A percentile compares a stretch with the other conserved stretches of the same genome.
phyloP scores from a whole-genome alignment of 2,113 vertebrate species.

The Poecilia latipinna region DNA sequence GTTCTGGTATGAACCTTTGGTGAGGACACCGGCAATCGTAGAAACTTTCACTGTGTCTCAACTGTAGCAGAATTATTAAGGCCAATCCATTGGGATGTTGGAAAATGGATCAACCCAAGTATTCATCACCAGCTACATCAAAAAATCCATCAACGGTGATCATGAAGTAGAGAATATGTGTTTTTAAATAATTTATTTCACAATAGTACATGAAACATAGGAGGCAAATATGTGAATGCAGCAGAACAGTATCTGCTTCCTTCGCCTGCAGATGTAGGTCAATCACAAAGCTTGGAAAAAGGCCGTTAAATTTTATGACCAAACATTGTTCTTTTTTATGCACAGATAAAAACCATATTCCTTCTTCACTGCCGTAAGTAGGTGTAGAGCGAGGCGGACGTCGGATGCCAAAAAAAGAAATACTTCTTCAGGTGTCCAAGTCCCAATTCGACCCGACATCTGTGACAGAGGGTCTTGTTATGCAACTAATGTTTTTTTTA shows the following conservation, averaged over 20 bases:
- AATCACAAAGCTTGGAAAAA: background rate
- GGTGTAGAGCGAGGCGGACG: conserved; percentile 2
- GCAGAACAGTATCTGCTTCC: background rate
- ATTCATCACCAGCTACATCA: no score
- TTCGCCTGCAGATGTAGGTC: background rate
- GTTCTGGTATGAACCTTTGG: no score
- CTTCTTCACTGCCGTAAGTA: background rate
- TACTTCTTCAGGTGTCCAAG: background rate
- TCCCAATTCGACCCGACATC: conserved; percentile 15
- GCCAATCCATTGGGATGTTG: no score
- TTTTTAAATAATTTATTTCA: background rate
- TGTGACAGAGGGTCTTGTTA: background rate
- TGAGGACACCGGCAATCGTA: no score
- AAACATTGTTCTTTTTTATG: background rate
- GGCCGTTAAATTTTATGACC: conserved; percentile 2
- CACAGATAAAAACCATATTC: background rate
- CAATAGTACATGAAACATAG: background rate
- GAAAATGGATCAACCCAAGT: no score
- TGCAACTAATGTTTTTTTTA: background rate
- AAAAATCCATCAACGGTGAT: no score
- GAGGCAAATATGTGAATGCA: background rate
- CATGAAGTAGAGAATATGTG: background rate
- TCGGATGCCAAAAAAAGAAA: conserved; percentile 1
- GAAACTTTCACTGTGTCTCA: no score
- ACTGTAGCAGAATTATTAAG: no score